Evolutionary conservation across 2,888 invertebrate species (phyloP).

Genomic region (Molorchus minor): DNA sequence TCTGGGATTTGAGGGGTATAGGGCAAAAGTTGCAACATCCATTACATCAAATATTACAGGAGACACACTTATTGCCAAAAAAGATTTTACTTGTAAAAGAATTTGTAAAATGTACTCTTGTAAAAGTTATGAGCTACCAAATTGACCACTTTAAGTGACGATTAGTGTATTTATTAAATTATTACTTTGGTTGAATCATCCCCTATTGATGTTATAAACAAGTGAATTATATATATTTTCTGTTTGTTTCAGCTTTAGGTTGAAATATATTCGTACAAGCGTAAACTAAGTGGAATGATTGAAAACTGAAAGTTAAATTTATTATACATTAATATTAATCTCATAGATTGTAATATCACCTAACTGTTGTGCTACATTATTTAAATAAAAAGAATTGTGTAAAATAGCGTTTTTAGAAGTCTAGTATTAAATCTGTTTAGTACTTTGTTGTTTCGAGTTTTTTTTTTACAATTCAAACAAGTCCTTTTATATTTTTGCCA

Average conservation of each 20-base stretch:
- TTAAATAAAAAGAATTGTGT: conserved; percentile 55
- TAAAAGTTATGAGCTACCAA: too few relatives aligned
- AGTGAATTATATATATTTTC: too few relatives aligned
- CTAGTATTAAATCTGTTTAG: conserved; percentile 48
- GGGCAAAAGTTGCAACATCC: too few relatives aligned
- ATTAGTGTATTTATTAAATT: too few relatives aligned
- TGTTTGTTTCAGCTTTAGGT: conserved; percentile 60
- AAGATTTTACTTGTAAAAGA: too few relatives aligned
- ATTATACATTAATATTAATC: conserved; percentile 55
- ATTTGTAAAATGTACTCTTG: too few relatives aligned
- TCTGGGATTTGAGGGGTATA: too few relatives aligned
- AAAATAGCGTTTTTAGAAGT: conserved; percentile 56
- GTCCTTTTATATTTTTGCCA: conserved; percentile 37
- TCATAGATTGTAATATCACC: conserved; percentile 59
- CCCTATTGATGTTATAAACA: too few relatives aligned
- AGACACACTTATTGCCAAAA: too few relatives aligned
- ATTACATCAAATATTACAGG: too few relatives aligned
- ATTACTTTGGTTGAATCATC: too few relatives aligned
- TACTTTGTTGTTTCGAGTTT: conserved; percentile 27
- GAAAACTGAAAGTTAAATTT: conserved; percentile 48
- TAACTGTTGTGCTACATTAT: conserved; percentile 60
- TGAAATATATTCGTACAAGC: conserved; percentile 48
- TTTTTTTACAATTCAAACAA: conserved; percentile 27
- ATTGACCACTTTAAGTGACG: too few relatives aligned
- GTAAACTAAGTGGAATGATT: conserved; percentile 46